Percentiles rank a stretch among this genome's conserved stretches.
Evolutionary conservation across 1,140 invertebrate species (phyloP).

Genomic region (Atopsyche davidsoni): DNA sequence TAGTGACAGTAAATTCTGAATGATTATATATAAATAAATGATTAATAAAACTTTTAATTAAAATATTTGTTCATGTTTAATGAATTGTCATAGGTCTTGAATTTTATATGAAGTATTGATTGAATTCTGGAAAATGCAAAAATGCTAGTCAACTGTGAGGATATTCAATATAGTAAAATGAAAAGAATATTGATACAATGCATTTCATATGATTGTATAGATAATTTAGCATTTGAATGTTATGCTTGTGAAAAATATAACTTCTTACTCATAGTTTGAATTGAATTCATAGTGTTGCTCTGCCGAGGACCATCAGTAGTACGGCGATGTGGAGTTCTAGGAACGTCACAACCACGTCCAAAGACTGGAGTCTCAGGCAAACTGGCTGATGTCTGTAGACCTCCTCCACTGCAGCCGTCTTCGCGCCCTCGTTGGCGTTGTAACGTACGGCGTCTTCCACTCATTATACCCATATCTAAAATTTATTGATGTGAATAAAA

Average conservation of each 20-base stretch:
- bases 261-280: slow-evolving; percentile 47
- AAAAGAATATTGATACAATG: too few species aligned
- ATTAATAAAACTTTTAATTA: too few species aligned
- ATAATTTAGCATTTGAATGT: too few species aligned
- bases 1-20: too few species aligned
- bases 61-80: too few species aligned
- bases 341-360: slow-evolving; percentile 70
- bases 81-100: too few species aligned
- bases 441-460: slow-evolving; percentile 45
- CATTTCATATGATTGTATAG: too few species aligned
- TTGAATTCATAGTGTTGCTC: slow-evolving; percentile 55
- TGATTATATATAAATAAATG: too few species aligned
- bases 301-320: slow-evolving; percentile 54
- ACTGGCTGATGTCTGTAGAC: slow-evolving; percentile 74
- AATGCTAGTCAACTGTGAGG: too few species aligned
- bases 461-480: slow-evolving; percentile 43
- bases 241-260: background rate
- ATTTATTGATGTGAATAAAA: slow-evolving; percentile 27
- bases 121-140: too few species aligned
- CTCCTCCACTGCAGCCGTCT: slow-evolving; percentile 43
- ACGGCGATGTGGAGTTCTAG: slow-evolving; percentile 61
- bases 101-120: too few species aligned
- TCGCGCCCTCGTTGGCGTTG: slow-evolving; percentile 44
- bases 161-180: too few species aligned
- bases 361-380: slow-evolving; percentile 79